Base-by-base conservation (phyloP, 2,113 vertebrate species). In the Boleophthalmus pectinirostris region DNA sequence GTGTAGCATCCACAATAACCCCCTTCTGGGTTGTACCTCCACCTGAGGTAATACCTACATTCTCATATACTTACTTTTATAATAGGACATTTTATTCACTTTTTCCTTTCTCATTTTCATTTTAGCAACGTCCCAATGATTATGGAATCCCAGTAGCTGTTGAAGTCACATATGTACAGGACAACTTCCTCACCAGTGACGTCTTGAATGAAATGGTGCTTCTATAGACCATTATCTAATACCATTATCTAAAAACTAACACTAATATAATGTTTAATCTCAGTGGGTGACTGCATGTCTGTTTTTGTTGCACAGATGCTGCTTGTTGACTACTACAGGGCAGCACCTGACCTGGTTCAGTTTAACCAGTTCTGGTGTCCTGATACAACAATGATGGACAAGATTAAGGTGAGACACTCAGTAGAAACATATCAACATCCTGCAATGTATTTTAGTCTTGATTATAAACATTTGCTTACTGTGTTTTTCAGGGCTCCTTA, bases 11-110 rank as follows among this genome's bases (percentile, higher is more conserved):
- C 33, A 97, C 94, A 56, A 99, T 99, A 16, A 93, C 95, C 0
- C 97, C 97, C 0, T 99, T 98, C 90, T 99, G 97, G 97, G 97
- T 98, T 20, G 96, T 98, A 75, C 97, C 97, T 0, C 97, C 97
- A 0, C 95, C 97, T 0, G 97, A 98, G 94, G 97, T 96, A 29
- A 89, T 92, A 5, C 46, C 24, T 25, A 24, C 23, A 23, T 25
- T 21, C 13, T 25, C n/a, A n/a, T 58, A 25, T 1, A 15, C 56
- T 15, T 23, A 1, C 24, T 24, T 14, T 57, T 14, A n/a, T 24
- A 56, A n/a, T 15, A 24, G 12, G 12, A 3, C 5, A 25, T 25
- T 58, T 11, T 15, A 24, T 25, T 25, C 12, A 58, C 23, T 15
- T 25, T 58, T 15, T 25, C 23, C 13, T 3, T 35, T 61, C 16